Conservation (phyloP, 2,113 vertebrate species). For the Dascyllus trimaculatus region DNA sequence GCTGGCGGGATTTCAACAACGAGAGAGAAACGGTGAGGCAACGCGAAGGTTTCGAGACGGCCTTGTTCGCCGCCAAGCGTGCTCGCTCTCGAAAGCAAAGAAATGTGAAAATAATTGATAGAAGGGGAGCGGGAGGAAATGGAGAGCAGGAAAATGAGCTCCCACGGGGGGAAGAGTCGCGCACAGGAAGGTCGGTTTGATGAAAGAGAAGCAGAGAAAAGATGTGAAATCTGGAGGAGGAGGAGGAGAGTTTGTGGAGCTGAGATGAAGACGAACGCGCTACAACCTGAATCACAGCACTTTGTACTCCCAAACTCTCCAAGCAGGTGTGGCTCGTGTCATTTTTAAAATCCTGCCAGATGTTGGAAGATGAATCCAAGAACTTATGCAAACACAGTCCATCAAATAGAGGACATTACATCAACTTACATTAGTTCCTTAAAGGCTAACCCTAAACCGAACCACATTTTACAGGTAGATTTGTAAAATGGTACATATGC, state of each 20-base stretch:
- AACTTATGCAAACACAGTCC: background rate
- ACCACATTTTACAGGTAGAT: too few species aligned
- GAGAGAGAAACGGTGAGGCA: background rate
- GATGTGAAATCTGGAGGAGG: constrained; percentile 17
- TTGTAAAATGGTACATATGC: too few species aligned
- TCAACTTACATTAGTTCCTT: too few species aligned
- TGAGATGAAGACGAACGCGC: background rate
- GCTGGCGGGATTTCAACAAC: background rate
- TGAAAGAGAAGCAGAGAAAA: constrained; percentile 14
- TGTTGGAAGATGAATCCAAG: background rate
- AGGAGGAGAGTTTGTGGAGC: background rate
- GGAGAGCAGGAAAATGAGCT: constrained; percentile 36
- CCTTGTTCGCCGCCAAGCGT: background rate
- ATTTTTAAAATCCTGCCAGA: background rate
- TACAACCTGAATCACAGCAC: background rate
- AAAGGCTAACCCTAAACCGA: too few species aligned
- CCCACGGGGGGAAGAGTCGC: constrained; percentile 7
- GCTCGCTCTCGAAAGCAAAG: constrained; percentile 6
- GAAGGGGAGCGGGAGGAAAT: constrained; percentile 11
- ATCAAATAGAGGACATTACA: too few species aligned
- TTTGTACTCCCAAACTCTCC: too few species aligned
- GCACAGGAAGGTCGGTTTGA: constrained; percentile 13
- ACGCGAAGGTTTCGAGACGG: background rate
- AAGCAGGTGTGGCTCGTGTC: constrained; percentile 1
- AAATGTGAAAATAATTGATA: constrained; percentile 38